A percentile compares a stretch with the other conserved stretches of the same genome.
Evolutionary conservation across 1,140 invertebrate genomes (phyloP).

Genomic region (Drosophila tsacasi): DNA sequence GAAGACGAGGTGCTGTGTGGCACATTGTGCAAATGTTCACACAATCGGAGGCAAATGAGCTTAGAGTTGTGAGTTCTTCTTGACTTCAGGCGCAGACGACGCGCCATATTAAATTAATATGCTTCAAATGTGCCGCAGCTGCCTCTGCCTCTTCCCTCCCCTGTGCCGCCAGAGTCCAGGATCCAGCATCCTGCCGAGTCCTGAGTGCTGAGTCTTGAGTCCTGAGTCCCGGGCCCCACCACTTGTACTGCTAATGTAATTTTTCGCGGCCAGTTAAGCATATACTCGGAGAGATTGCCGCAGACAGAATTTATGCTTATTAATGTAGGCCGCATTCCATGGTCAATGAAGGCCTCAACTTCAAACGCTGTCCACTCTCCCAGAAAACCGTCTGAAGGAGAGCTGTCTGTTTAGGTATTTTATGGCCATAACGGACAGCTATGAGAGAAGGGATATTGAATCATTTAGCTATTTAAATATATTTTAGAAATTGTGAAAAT

Average conservation of each 20-base stretch:
- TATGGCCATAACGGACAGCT: background rate
- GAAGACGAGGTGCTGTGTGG: constrained; percentile 15
- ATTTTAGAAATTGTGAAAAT: background rate
- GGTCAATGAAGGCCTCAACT: constrained; percentile 41
- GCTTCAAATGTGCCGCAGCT: constrained; percentile 47
- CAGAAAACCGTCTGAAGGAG: background rate
- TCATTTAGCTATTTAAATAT: background rate
- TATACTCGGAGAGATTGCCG: constrained; percentile 31
- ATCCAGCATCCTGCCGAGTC: background rate
- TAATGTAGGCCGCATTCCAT: constrained; percentile 63
- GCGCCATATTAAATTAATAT: constrained; percentile 63
- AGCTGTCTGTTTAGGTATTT: constrained; percentile 3
- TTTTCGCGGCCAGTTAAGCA: constrained; percentile 55
- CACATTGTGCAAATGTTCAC: constrained; percentile 62
- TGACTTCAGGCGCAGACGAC: constrained; percentile 22
- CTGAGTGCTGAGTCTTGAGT: background rate
- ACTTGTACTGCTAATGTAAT: constrained; percentile 55
- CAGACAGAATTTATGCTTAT: constrained; percentile 75
- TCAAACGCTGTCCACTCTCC: constrained; percentile 38
- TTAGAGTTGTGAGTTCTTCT: constrained; percentile 27
- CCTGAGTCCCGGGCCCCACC: background rate
- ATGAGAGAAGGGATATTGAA: too few relatives aligned
- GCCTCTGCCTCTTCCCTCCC: background rate
- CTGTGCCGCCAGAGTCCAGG: background rate
- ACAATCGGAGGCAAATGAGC: constrained; percentile 72